Percentiles rank a stretch among this genome's conserved stretches.
phyloP scores from a whole-genome alignment of 2,888 invertebrate genomes.

The Kryphioiulus occultus region DNA sequence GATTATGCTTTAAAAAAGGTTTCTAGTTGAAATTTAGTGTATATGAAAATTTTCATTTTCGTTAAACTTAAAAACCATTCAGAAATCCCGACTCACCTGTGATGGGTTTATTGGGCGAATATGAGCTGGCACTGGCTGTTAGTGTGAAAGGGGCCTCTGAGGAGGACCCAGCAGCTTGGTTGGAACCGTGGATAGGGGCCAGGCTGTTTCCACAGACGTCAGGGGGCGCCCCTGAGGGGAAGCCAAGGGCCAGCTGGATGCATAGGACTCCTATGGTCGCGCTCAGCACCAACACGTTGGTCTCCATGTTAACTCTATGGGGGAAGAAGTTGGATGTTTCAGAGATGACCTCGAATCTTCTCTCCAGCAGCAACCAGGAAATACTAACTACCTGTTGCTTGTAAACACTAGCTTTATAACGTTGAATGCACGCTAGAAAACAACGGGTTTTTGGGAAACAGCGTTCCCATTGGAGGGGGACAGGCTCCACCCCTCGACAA shows the following conservation, averaged over 20 bases:
- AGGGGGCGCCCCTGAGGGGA: conserved; percentile 49
- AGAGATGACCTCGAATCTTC: conserved; percentile 14
- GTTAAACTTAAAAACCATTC: not conserved
- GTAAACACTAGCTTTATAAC: conserved; percentile 24
- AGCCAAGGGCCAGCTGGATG: not conserved
- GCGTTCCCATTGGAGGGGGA: not conserved
- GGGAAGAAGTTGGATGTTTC: not conserved
- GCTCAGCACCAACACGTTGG: not conserved
- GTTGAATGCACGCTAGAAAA: not conserved
- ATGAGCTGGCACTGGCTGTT: conserved; percentile 42
- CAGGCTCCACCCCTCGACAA: not conserved
- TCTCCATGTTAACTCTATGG: conserved; percentile 26
- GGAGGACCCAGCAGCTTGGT: conserved; percentile 1
- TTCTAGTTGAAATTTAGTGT: no score
- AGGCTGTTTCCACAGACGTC: conserved; percentile 44
- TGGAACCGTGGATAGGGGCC: conserved; percentile 39
- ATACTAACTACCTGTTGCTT: conserved; percentile 25
- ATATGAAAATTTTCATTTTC: not conserved
- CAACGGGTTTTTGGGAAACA: not conserved
- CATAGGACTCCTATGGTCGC: not conserved
- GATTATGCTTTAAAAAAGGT: no score
- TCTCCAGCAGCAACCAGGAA: not conserved
- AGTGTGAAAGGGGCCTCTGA: conserved; percentile 47
- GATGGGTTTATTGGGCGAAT: conserved; percentile 51
- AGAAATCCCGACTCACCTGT: conserved; percentile 45